Evolutionary conservation across 2,888 invertebrate species (phyloP).

Genomic region (Chymomyza caudatula): DNA sequence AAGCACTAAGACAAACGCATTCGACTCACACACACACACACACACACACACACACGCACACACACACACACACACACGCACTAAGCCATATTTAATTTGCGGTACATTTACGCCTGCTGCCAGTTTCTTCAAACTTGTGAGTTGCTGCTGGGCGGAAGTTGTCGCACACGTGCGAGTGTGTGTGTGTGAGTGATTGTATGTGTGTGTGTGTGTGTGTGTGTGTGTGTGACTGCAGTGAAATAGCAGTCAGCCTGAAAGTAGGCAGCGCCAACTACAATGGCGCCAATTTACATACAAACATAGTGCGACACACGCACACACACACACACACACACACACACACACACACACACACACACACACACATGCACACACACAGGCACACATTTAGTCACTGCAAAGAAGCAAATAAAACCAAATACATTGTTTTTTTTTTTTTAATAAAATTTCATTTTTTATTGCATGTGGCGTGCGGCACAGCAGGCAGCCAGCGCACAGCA

Average conservation of each 20-base stretch:
- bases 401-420: not conserved
- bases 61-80: constrained; percentile 12
- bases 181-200: not conserved
- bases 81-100: constrained; percentile 49
- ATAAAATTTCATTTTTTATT: constrained; percentile 16
- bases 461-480: not conserved
- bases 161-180: not conserved
- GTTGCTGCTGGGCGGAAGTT: not conserved
- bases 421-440: not conserved
- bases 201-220: not conserved
- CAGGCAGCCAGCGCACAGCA: not conserved
- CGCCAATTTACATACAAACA: not conserved
- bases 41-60: not conserved
- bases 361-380: not conserved
- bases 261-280: not conserved
- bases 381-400: not conserved
- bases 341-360: not conserved
- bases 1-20: constrained; percentile 39
- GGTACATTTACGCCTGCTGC: constrained; percentile 48
- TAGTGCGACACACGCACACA: not conserved
- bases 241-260: not conserved
- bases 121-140: not conserved
- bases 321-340: not conserved
- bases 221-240: not conserved
- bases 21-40: not conserved